These are phyloP conservation scores for Coenonympha arcania DNA, from an alignment of 2,888 invertebrate species.

Conservation along the genomic window DNA sequence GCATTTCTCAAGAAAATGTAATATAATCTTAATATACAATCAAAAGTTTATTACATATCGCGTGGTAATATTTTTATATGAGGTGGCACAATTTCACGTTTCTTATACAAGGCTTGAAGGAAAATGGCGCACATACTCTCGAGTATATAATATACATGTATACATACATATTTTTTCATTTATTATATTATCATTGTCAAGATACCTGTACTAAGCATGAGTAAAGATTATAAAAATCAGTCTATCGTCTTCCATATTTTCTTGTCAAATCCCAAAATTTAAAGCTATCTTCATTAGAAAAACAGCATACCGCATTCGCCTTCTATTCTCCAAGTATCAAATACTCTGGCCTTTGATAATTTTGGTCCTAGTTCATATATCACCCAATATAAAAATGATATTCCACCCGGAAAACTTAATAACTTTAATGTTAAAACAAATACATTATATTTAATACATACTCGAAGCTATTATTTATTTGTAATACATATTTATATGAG, in stretches of 20 bases:
- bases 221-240: constrained; percentile 66
- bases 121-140: constrained; percentile 18
- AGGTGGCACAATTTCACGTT: constrained; percentile 10
- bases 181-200: constrained; percentile 51
- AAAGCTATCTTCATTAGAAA: constrained; percentile 63
- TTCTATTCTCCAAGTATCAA: constrained; percentile 36
- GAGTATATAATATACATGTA: constrained; percentile 29
- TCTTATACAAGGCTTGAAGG: constrained; percentile 10
- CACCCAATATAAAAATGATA: constrained; percentile 23
- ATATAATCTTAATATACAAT: constrained; percentile 21
- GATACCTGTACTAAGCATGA: constrained; percentile 67
- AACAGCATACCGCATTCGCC: constrained; percentile 43
- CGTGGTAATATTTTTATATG: constrained; percentile 8
- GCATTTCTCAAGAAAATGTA: constrained; percentile 19
- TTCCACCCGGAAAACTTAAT: constrained; percentile 10
- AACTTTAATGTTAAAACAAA: constrained; percentile 14
- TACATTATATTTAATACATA: constrained; percentile 35
- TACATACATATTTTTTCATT: constrained; percentile 29
- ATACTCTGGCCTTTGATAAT: constrained; percentile 46
- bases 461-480: constrained; percentile 41
- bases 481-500: constrained; percentile 37
- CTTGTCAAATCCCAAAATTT: constrained; percentile 60
- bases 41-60: constrained; percentile 16
- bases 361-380: constrained; percentile 55
- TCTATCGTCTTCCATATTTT: constrained; percentile 59